Conservation (phyloP, 2,113 vertebrate species). For the Coptodon bakossiorum region DNA sequence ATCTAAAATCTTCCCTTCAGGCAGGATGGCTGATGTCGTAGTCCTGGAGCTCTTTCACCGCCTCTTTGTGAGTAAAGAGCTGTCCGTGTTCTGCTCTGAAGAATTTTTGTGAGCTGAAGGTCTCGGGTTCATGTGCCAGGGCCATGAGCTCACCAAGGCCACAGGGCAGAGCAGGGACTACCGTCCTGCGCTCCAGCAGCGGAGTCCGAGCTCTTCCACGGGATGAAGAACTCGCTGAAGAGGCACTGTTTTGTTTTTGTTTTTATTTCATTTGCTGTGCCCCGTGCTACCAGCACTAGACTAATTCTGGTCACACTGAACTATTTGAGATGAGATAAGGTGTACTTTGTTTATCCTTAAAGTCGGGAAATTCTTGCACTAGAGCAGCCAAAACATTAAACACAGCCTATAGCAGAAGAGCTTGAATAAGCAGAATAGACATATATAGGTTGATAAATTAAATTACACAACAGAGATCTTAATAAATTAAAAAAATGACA, state of each 20-base stretch:
- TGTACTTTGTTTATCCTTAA: background rate
- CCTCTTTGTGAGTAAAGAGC: no score
- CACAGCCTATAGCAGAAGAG: background rate
- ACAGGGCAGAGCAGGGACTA: no score
- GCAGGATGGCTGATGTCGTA: rapidly evolving
- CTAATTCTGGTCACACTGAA: background rate
- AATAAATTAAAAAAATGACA: background rate
- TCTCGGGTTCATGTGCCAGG: no score
- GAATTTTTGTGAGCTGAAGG: no score
- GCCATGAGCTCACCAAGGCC: no score
- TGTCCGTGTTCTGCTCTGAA: no score
- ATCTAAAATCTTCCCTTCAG: background rate
- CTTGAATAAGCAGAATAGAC: background rate
- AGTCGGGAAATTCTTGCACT: background rate
- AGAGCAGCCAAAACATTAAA: background rate
- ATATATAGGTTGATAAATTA: rapidly evolving
- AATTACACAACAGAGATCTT: background rate
- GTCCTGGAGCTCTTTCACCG: background rate
- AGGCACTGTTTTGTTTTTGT: background rate
- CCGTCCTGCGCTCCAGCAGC: no score
- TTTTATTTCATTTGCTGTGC: background rate
- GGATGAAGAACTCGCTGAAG: no score
- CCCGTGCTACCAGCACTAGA: rapidly evolving
- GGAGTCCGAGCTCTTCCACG: no score
- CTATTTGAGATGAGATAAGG: background rate